These are phyloP conservation scores for Calliphora vicina DNA, from an alignment of 1,140 invertebrate species.

Conservation along the genomic window DNA sequence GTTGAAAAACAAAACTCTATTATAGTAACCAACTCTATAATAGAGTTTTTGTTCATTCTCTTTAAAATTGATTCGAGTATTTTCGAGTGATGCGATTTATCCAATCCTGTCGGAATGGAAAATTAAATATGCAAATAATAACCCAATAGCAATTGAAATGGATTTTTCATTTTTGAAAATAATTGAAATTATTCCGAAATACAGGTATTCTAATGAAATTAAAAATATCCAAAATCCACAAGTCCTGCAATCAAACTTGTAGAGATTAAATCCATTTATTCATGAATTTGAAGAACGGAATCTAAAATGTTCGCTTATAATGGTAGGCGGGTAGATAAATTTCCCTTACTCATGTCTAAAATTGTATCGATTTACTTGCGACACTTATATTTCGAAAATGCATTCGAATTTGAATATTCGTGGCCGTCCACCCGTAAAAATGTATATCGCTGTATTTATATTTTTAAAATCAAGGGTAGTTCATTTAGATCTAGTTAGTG, in stretches of 20 bases:
- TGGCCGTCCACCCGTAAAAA: slow-evolving; percentile 21
- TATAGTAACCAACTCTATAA: neutral
- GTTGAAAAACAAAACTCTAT: too few relatives aligned
- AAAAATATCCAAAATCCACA: too few relatives aligned
- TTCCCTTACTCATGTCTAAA: slow-evolving; percentile 28
- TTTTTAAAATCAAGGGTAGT: slow-evolving; percentile 49
- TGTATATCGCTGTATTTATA: slow-evolving; percentile 44
- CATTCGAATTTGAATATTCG: slow-evolving; percentile 28
- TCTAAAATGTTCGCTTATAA: neutral
- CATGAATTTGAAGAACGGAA: neutral
- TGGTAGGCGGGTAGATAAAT: slow-evolving; percentile 27
- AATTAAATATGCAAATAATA: neutral
- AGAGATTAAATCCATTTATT: slow-evolving; percentile 18
- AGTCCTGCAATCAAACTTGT: too few relatives aligned
- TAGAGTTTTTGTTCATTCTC: slow-evolving; percentile 11
- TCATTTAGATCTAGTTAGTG: slow-evolving; percentile 55
- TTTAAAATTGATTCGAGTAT: neutral
- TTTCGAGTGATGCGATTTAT: too few relatives aligned
- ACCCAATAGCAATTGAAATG: too few relatives aligned
- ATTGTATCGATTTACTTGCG: slow-evolving; percentile 25
- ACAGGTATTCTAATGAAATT: too few relatives aligned
- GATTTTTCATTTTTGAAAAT: too few relatives aligned
- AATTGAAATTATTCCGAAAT: too few relatives aligned
- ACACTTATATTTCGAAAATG: slow-evolving; percentile 31
- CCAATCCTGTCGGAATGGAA: too few relatives aligned